These are phyloP conservation scores for Python bivittatus DNA, from an alignment of 2,113 vertebrate genomes.

Conservation along the genomic window DNA sequence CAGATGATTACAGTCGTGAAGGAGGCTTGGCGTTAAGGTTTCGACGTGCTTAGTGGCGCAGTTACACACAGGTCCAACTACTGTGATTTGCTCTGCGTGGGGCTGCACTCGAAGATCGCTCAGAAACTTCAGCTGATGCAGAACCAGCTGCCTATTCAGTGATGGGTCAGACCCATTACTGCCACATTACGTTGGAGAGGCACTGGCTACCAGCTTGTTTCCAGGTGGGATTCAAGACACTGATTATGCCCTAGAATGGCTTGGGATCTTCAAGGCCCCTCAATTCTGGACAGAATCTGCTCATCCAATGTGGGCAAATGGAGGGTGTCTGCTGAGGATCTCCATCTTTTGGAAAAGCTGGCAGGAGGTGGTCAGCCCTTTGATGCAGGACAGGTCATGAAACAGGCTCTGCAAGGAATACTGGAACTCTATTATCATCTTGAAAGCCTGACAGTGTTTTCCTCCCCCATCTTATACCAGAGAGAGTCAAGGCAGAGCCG, in stretches of 20 bases:
- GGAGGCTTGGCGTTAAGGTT: not conserved
- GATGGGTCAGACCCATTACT: not conserved
- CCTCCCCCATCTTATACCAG: too few species aligned
- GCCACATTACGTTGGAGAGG: not conserved
- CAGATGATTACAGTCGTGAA: not conserved
- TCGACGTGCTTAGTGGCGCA: not conserved
- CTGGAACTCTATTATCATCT: too few species aligned
- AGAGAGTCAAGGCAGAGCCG: too few species aligned
- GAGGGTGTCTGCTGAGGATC: too few species aligned
- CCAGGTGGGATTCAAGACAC: not conserved
- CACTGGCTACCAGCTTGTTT: not conserved
- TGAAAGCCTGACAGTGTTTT: too few species aligned
- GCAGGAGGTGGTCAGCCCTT: too few species aligned
- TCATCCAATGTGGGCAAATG: too few species aligned
- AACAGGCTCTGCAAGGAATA: too few species aligned
- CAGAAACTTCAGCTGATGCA: not conserved
- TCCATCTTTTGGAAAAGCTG: too few species aligned
- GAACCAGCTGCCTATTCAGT: not conserved
- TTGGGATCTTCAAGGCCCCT: not conserved
- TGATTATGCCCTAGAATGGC: not conserved
- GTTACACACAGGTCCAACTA: too few species aligned
- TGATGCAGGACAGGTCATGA: too few species aligned
- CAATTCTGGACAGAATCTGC: not conserved
- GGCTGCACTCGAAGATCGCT: not conserved
- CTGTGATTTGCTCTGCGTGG: not conserved